Percentiles rank a stretch among this genome's conserved stretches.
Evolutionary conservation across 2,888 invertebrate genomes (phyloP).

Genomic region (Panorpa germanica): DNA sequence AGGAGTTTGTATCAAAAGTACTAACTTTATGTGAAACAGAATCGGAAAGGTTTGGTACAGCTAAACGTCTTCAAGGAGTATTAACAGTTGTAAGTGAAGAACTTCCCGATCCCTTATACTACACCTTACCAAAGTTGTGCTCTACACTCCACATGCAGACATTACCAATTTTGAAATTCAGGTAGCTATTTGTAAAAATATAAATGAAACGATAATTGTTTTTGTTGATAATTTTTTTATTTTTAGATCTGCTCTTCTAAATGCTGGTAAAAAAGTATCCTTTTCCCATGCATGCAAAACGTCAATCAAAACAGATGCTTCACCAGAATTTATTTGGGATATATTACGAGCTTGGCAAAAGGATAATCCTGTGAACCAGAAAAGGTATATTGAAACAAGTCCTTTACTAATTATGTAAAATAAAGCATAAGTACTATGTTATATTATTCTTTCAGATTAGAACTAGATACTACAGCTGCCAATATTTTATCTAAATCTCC

Average conservation of each 20-base stretch:
- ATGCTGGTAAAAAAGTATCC: constrained; percentile 82
- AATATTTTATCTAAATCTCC: constrained; percentile 35
- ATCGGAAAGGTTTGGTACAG: constrained; percentile 39
- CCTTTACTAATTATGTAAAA: no score
- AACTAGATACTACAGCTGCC: constrained; percentile 28
- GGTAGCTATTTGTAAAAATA: constrained; percentile 24
- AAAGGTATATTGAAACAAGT: constrained; percentile 29
- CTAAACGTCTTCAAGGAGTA: constrained; percentile 59
- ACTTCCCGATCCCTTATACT: constrained; percentile 74
- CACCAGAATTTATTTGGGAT: constrained; percentile 76
- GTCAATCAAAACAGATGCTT: constrained; percentile 87
- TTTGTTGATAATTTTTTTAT: constrained; percentile 9
- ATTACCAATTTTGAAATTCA: constrained; percentile 47
- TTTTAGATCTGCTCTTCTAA: constrained; percentile 70
- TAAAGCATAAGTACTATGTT: constrained; percentile 14
- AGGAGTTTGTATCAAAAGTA: constrained; percentile 52
- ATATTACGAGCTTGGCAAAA: constrained; percentile 67
- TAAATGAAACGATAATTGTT: constrained; percentile 1
- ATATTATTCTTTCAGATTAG: constrained; percentile 19
- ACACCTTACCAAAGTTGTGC: constrained; percentile 60
- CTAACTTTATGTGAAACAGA: constrained; percentile 27
- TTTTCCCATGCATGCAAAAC: constrained; percentile 76
- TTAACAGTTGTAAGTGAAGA: constrained; percentile 70
- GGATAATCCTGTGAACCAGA: constrained; percentile 41
- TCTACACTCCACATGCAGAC: constrained; percentile 49